Conservation (phyloP, 2,113 vertebrate species). For the Coptodon rendalli region DNA sequence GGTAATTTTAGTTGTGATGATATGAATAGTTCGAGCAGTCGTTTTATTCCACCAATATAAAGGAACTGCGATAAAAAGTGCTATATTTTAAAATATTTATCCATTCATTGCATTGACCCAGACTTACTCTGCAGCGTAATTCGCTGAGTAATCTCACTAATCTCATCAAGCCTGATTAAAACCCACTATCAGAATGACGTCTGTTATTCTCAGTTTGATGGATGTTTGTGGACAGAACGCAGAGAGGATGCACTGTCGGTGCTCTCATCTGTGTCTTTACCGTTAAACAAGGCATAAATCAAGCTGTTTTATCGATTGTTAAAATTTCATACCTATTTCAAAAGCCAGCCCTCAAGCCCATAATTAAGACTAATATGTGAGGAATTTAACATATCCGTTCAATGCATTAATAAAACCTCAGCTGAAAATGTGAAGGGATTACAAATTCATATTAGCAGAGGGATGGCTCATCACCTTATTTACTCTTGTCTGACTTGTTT, state of each 20-base stretch:
- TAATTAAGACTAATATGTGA: slow-evolving; percentile 9
- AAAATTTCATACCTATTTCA: not conserved
- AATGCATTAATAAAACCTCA: slow-evolving; percentile 9
- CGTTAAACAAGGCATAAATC: not conserved
- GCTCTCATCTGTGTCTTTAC: not conserved
- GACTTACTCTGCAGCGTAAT: not conserved
- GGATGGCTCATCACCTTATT: not conserved
- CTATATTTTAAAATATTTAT: not conserved
- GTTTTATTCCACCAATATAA: not conserved
- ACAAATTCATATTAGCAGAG: not conserved
- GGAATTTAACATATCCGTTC: not conserved
- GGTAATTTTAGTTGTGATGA: not conserved
- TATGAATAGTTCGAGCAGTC: not conserved
- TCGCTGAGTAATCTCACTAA: not conserved
- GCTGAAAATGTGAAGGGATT: slow-evolving; percentile 3
- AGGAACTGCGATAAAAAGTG: not conserved
- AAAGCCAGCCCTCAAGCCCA: not conserved
- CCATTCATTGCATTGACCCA: not conserved
- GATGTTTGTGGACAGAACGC: not conserved
- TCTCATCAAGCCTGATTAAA: not conserved
- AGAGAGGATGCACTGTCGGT: not conserved
- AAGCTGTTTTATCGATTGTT: not conserved
- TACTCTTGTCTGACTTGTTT: slow-evolving; percentile 9
- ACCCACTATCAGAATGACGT: not conserved
- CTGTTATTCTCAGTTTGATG: not conserved